Conservation (phyloP, 2,888 invertebrate species). For the Carabus problematicus region DNA sequence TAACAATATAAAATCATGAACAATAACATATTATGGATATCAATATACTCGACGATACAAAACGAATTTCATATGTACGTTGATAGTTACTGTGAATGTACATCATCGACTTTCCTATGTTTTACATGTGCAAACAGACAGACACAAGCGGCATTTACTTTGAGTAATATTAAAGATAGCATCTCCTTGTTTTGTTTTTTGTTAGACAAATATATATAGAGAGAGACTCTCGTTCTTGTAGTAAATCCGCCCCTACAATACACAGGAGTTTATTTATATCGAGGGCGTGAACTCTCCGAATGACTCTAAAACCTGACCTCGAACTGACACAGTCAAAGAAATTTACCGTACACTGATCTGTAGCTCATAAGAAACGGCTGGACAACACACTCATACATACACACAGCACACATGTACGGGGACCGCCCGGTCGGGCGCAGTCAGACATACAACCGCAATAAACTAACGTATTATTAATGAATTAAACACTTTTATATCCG, state of each 20-base stretch:
- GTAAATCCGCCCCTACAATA: background rate
- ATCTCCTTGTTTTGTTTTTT: background rate
- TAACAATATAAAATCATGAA: no score
- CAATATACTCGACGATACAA: no score
- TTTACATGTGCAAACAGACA: background rate
- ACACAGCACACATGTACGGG: conserved; percentile 2
- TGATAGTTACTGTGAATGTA: no score
- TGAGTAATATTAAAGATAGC: no score
- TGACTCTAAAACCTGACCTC: conserved; percentile 34
- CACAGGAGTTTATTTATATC: conserved; percentile 32
- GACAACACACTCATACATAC: background rate
- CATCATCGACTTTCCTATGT: no score
- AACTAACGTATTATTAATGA: conserved; percentile 3
- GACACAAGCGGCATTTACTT: background rate
- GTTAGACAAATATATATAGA: no score
- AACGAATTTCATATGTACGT: no score
- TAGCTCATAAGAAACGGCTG: conserved; percentile 4
- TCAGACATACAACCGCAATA: conserved; percentile 9
- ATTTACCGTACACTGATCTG: conserved; percentile 14
- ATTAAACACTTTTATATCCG: conserved; percentile 4
- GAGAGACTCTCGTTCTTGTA: no score
- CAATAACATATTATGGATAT: no score
- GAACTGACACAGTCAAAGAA: conserved; percentile 5
- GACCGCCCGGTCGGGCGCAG: conserved; percentile 22
- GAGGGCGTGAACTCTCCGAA: conserved; percentile 30